Base-by-base conservation (phyloP, 2,113 vertebrate species). In the Ranitomeya imitator region DNA sequence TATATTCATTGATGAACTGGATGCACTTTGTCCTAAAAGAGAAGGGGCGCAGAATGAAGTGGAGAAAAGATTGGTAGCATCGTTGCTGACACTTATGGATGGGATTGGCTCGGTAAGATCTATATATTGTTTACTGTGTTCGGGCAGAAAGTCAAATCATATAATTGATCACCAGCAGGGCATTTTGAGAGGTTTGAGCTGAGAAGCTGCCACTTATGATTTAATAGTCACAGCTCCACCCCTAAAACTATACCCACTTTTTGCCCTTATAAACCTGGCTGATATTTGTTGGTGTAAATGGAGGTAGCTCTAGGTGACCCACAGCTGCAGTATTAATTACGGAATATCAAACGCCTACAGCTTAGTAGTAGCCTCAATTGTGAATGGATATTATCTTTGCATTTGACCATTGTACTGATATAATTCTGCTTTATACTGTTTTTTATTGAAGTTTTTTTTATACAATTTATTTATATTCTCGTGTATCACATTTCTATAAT, bases 1-100 rank as follows among this genome's bases (percentile, higher is more conserved):
- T 89, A 97, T 99, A 94, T 99, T 99, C 90, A 99, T 99, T 45
- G 98, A 99, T 83, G 98, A 99, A 90, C 91, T 99, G 89, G 98
- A 99, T 76, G 97, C 98, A 0, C 93, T 99, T 89, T 99, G 97
- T 86, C 97, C 98, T 0, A 98, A 96, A 92, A 94, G 98, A 93
- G 98, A 99, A 89, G 96, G 95, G 0, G 93, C 97, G 19, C 98
- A 98, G 92, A 99, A 97, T n/a, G 97, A 99, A 93, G 97, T 99
- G 91, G 98, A 99, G 91, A 99, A 97, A 90, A 95, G 98, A 85
- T 94, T 99, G 1, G 98, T 99, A 6, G 96, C 98, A 19, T 98
- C 98, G 0, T 94, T 99, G 3, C 95, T 99, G 85, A 99, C 97
- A 0, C 92, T 99, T 88, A 99, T 99, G 98, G 98, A 99, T 45